Percentiles rank a stretch among this genome's conserved stretches.
phyloP scores from a whole-genome alignment of 2,113 vertebrate species.

The Scalopus aquaticus region DNA sequence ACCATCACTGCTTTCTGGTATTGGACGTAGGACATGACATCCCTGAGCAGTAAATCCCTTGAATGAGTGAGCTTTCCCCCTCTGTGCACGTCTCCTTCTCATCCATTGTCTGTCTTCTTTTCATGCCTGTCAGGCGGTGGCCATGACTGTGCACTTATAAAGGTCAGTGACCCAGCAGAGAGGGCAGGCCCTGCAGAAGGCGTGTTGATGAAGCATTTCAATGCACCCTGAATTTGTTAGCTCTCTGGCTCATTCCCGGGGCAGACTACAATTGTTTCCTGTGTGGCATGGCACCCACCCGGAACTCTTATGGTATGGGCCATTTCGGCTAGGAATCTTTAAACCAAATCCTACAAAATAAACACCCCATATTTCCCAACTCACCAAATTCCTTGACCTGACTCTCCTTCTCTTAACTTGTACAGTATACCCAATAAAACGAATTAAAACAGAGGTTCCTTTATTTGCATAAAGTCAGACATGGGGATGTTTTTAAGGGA shows the following conservation, averaged over 20 bases:
- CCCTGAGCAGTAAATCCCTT: slow-evolving; percentile 70
- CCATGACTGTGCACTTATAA: slow-evolving; percentile 77
- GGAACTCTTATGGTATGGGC: slow-evolving; percentile 55
- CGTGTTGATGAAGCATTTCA: slow-evolving; percentile 57
- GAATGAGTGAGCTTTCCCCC: slow-evolving; percentile 66
- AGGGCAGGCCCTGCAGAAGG: slow-evolving; percentile 68
- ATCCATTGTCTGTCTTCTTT: slow-evolving; percentile 75
- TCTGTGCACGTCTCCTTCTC: slow-evolving; percentile 64
- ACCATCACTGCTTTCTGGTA: not conserved
- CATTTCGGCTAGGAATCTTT: slow-evolving; percentile 54
- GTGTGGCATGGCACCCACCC: slow-evolving; percentile 66
- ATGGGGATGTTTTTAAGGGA: not conserved
- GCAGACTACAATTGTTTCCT: slow-evolving; percentile 61
- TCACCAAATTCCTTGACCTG: slow-evolving; percentile 30
- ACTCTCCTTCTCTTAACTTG: slow-evolving; percentile 1
- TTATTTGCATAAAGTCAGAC: not conserved
- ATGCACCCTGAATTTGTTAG: slow-evolving; percentile 67
- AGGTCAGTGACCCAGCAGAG: slow-evolving; percentile 79
- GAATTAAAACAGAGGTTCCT: slow-evolving; percentile 6
- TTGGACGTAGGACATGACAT: slow-evolving; percentile 54
- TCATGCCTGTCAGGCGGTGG: slow-evolving; percentile 71
- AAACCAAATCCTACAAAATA: slow-evolving; percentile 49
- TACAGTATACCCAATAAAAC: not conserved
- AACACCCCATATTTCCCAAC: not conserved
- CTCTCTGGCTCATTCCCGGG: slow-evolving; percentile 64